These are phyloP conservation scores for Actinopyga echinites DNA, from an alignment of 53 echinoderm and acorn worm genomes.

Conservation along the genomic window DNA sequence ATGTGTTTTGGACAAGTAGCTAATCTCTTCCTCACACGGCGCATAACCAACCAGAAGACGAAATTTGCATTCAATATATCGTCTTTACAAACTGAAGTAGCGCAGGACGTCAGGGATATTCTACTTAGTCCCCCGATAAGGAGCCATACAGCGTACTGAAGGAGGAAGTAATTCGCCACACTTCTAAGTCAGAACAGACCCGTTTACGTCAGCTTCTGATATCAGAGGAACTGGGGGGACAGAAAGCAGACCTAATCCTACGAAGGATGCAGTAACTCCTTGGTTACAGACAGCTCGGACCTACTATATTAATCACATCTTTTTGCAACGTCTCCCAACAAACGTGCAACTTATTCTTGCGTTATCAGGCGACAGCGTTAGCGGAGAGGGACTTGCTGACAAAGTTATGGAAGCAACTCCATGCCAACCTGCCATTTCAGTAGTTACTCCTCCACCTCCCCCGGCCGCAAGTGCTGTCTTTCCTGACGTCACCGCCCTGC, in stretches of 20 bases:
- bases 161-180: background rate
- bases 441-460: background rate
- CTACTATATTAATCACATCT: constrained; percentile 19
- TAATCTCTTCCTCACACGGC: background rate
- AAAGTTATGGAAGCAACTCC: constrained; percentile 4
- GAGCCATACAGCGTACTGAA: background rate
- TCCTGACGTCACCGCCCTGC: background rate
- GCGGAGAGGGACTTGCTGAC: constrained; percentile 8
- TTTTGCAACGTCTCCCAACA: constrained; percentile 20
- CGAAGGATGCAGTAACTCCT: constrained; percentile 20
- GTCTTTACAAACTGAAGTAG: constrained; percentile 21
- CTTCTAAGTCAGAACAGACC: background rate
- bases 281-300: background rate
- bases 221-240: constrained; percentile 11
- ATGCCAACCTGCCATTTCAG: background rate
- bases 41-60: background rate
- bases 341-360: constrained; percentile 37
- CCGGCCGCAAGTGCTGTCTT: background rate
- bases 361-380: background rate
- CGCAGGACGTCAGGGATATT: background rate
- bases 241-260: constrained; percentile 1
- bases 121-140: constrained; percentile 1
- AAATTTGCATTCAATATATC: constrained; percentile 2
- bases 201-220: background rate
- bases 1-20: constrained; percentile 39